These are phyloP conservation scores for Solen grandis DNA, from an alignment of 1,140 invertebrate genomes.

Conservation along the genomic window DNA sequence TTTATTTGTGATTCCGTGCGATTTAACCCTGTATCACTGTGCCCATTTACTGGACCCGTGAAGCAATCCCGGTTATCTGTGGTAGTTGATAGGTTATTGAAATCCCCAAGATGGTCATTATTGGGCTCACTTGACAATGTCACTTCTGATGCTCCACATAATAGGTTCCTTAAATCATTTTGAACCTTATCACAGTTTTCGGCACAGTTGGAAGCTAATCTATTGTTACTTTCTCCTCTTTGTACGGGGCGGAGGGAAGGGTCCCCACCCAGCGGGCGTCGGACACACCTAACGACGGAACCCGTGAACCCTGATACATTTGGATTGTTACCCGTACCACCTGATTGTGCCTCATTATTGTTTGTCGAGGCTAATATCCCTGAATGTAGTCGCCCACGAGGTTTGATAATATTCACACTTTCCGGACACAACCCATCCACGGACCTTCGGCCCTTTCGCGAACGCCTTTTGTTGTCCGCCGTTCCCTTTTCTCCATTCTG, in stretches of 20 bases:
- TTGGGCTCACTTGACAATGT: conserved; percentile 38
- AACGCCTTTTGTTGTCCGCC: conserved; percentile 43
- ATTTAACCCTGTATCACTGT: conserved; percentile 37
- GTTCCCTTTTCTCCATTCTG: conserved; percentile 57
- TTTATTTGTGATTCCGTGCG: conserved; percentile 25
- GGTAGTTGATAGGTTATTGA: conserved; percentile 31
- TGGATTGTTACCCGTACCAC: not conserved
- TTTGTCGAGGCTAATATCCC: conserved; percentile 1
- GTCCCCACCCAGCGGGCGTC: conserved; percentile 59
- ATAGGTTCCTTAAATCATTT: conserved; percentile 51
- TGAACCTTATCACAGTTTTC: conserved; percentile 50
- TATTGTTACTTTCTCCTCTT: conserved; percentile 34
- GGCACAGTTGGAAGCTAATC: conserved; percentile 23
- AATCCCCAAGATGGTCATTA: conserved; percentile 39
- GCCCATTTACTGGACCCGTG: conserved; percentile 29
- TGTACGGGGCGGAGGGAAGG: conserved; percentile 22
- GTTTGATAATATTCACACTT: conserved; percentile 12
- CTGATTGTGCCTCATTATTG: conserved; percentile 13
- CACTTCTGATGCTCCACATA: conserved; percentile 48
- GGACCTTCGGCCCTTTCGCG: conserved; percentile 31
- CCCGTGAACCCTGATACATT: conserved; percentile 23
- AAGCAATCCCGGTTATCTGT: conserved; percentile 12
- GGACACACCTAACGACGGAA: conserved; percentile 57
- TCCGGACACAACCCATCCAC: conserved; percentile 12
- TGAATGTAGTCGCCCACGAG: conserved; percentile 32